Evolutionary conservation across 2,113 vertebrate species (phyloP), one percentile per base, ranked within the genome.

Genomic region (Pangasianodon gigas): DNA sequence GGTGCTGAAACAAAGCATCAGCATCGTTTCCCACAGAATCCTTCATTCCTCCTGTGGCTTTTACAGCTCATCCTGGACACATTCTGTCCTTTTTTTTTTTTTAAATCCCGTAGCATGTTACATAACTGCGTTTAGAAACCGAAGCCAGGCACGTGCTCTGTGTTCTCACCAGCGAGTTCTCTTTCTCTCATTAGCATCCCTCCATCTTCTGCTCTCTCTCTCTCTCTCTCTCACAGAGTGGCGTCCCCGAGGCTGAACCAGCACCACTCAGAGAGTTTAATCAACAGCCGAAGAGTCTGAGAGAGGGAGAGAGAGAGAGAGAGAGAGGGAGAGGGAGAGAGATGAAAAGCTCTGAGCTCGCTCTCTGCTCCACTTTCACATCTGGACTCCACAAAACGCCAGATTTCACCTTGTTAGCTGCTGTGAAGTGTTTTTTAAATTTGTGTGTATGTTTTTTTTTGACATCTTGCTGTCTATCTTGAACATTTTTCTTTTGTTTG

Each of bases 281-380:
- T 81, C 75, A 81, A 65, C 87, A 81, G 86, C 54, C 16, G 37
- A 26, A 26, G 44, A 51, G 83, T n/a, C 13, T 37, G 37, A 37
- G 54, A 56, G 62, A 65, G 37, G 37, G 37, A 37, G 37, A 37
- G 37, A 37, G 37, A 37, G 67, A 32, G 52, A 37, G 79, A 86
- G 88, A 91, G 85, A 48, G 87, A 92, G 84, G 87, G 24, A 87
- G 29, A 80, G 81, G 84, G 89, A 62, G 85, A 32, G 71, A 62
- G 16, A 74, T 37, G 7, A 74, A 74, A 19, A 74, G 18, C 32
- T 44, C 41, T 9, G 71, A 75, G 19, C 19, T 71, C 6, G 1
- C 4, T 79, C 75, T 79, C 75, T 79, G 75, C 21, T 79, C 75
- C 75, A 79, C 24, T 79, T 79, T 51, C 46, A 80, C 24, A 80